phyloP scores from a whole-genome alignment of 2,113 vertebrate genomes.

The Triplophysa tibetana region DNA sequence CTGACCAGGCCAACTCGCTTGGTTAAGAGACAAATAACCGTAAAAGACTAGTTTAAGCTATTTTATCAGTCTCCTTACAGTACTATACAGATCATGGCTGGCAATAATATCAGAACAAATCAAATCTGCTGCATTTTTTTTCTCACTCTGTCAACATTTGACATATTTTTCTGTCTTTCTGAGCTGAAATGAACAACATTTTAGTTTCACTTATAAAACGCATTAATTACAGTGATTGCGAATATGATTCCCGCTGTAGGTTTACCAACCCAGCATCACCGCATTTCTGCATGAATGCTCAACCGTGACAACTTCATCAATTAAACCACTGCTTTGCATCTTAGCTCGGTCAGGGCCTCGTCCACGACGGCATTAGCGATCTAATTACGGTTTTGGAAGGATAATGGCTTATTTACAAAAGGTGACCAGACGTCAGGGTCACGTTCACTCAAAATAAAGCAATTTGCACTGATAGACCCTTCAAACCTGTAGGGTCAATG shows the following conservation, averaged over 20 bases:
- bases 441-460: constrained; percentile 61
- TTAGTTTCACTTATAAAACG: neutral
- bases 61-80: too few species aligned
- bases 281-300: neutral
- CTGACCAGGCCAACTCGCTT: too few species aligned
- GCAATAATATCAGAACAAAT: too few species aligned
- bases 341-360: constrained; percentile 29
- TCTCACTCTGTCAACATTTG: neutral
- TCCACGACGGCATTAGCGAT: constrained; percentile 55
- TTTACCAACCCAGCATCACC: constrained; percentile 11
- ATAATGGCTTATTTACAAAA: constrained; percentile 71
- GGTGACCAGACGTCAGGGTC: constrained; percentile 53
- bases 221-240: constrained; percentile 18
- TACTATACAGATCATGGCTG: too few species aligned
- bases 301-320: constrained; percentile 48
- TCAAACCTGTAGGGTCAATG: constrained; percentile 64
- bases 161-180: neutral
- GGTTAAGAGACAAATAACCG: too few species aligned
- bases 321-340: constrained; percentile 48
- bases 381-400: constrained; percentile 64
- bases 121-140: neutral
- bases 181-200: neutral
- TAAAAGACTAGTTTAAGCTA: too few species aligned
- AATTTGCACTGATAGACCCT: constrained; percentile 68
- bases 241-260: neutral